A percentile compares a stretch with the other conserved stretches of the same genome.
Evolutionary conservation across 2,888 invertebrate species (phyloP).

Genomic region (Dexiosoma caninum): DNA sequence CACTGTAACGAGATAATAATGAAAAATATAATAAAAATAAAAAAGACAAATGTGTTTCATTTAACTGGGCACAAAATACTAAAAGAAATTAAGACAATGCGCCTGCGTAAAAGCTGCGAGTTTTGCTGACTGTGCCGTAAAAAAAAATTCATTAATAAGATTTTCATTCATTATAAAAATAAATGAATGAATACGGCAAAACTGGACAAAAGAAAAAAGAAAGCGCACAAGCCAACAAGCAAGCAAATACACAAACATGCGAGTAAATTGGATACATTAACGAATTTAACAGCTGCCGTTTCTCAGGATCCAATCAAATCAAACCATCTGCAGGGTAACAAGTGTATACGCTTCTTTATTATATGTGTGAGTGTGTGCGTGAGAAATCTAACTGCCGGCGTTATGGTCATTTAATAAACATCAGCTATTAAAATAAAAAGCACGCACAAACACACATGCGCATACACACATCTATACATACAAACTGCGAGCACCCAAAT

Average conservation of each 20-base stretch:
- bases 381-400: conserved; percentile 19
- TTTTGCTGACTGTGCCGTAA: conserved; percentile 61
- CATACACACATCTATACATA: not conserved
- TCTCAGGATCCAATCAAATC: conserved; percentile 46
- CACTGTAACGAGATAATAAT: too few relatives aligned
- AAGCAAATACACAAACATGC: conserved; percentile 51
- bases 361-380: not conserved
- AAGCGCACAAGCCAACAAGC: conserved; percentile 22
- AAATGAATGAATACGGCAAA: not conserved
- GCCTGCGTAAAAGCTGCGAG: conserved; percentile 35
- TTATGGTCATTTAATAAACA: conserved; percentile 40
- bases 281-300: conserved; percentile 54
- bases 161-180: conserved; percentile 69
- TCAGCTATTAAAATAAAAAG: not conserved
- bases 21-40: too few relatives aligned
- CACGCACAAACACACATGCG: not conserved
- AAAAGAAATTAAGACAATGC: not conserved
- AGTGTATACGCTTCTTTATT: conserved; percentile 2
- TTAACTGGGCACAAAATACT: not conserved
- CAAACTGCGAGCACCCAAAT: not conserved
- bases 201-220: not conserved
- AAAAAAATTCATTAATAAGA: conserved; percentile 70
- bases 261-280: not conserved
- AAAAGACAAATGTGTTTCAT: too few relatives aligned
- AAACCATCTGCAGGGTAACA: conserved; percentile 55